Percentiles rank a stretch among this genome's conserved stretches.
Evolutionary conservation across 2,113 vertebrate genomes (phyloP).

Genomic region (Macroglossus sobrinus): DNA sequence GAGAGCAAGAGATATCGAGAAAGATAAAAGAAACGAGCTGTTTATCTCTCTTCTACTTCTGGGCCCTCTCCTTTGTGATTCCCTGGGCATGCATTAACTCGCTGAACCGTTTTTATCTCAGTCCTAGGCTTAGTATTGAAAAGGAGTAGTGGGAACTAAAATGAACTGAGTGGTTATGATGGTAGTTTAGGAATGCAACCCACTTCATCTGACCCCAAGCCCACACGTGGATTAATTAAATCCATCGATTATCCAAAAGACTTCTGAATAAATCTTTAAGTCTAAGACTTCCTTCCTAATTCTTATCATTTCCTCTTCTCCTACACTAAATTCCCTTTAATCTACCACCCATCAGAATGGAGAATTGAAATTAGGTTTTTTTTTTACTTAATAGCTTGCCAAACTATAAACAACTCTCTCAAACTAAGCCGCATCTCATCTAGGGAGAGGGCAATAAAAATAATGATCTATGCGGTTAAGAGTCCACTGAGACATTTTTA

Average conservation of each 20-base stretch:
- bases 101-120: background rate
- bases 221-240: background rate
- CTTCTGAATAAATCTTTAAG: background rate
- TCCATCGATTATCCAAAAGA: background rate
- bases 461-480: constrained; percentile 60
- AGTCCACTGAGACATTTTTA: constrained; percentile 64
- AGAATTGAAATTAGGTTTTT: constrained; percentile 63
- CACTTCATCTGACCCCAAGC: background rate
- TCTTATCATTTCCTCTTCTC: constrained; percentile 33
- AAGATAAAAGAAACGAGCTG: background rate
- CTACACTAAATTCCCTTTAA: constrained; percentile 41
- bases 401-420: constrained; percentile 72
- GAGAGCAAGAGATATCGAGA: background rate
- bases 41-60: background rate
- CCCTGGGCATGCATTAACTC: background rate
- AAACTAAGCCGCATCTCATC: constrained; percentile 63
- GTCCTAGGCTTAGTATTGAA: background rate
- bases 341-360: constrained; percentile 56
- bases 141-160: background rate
- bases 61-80: background rate
- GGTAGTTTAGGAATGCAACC: background rate
- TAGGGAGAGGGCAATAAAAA: constrained; percentile 69
- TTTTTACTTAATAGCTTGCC: constrained; percentile 65
- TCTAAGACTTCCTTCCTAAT: background rate
- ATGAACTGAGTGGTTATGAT: background rate